Conservation (phyloP, 2,113 vertebrate species). For the Diadophis punctatus region DNA sequence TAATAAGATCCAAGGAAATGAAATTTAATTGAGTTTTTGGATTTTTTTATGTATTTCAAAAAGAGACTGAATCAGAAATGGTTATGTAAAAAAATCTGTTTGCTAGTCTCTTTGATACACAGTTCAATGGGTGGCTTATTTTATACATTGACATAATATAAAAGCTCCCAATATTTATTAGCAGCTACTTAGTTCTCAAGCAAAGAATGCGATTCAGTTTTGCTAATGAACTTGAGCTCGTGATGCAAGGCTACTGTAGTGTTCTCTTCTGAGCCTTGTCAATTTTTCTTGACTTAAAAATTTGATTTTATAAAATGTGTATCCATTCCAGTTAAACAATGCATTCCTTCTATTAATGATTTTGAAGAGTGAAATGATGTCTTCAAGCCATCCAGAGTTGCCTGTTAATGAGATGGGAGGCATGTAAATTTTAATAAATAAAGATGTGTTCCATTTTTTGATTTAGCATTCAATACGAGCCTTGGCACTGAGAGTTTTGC, state of each 20-base stretch:
- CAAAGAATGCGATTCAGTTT: neutral
- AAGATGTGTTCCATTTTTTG: neutral
- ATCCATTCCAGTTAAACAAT: neutral
- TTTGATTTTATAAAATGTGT: neutral
- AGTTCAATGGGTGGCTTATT: neutral
- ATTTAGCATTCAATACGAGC: constrained; percentile 91
- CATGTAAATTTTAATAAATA: neutral
- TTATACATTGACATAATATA: neutral
- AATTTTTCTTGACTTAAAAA: neutral
- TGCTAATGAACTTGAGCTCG: neutral
- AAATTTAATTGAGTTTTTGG: constrained; percentile 23
- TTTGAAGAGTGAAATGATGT: neutral
- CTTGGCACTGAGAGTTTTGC: constrained; percentile 87
- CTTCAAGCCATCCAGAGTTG: neutral
- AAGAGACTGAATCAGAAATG: neutral
- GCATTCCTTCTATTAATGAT: rapidly evolving
- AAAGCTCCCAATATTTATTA: neutral
- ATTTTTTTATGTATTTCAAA: neutral
- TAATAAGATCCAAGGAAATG: constrained; percentile 2
- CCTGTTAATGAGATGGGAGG: neutral
- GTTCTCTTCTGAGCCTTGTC: neutral
- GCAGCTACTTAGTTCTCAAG: neutral
- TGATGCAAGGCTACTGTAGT: neutral
- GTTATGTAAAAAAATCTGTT: neutral
- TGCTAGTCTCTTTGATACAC: neutral